A percentile compares a stretch with the other conserved stretches of the same genome.
phyloP scores from a whole-genome alignment of 2,113 vertebrate genomes.

The Aspiorhynchus laticeps region DNA sequence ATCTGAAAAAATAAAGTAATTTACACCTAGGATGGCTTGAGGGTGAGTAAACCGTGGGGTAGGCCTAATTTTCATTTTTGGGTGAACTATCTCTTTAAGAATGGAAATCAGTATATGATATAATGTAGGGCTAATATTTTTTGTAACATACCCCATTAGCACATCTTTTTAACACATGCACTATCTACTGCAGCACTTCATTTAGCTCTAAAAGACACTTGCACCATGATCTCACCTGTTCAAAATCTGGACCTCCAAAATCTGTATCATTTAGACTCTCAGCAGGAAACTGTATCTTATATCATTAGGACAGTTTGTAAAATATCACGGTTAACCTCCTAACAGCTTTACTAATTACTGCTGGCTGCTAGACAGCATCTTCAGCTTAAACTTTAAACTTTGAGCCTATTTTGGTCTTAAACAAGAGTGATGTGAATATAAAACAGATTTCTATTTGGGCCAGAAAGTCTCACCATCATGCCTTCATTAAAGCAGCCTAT shows the following conservation, averaged over 20 bases:
- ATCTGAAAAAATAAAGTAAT: too few relatives aligned
- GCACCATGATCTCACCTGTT: background rate
- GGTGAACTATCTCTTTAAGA: too few relatives aligned
- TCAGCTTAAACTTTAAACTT: conserved; percentile 47
- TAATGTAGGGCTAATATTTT: background rate
- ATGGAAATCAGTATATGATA: too few relatives aligned
- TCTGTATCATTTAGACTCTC: background rate
- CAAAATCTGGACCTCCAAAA: background rate
- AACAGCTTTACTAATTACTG: conserved; percentile 1
- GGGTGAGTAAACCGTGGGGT: too few relatives aligned
- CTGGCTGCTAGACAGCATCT: conserved; percentile 13
- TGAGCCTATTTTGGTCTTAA: conserved; percentile 23
- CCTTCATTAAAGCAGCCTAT: background rate
- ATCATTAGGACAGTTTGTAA: conserved; percentile 4
- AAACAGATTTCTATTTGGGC: background rate
- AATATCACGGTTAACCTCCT: background rate
- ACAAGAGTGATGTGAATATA: background rate
- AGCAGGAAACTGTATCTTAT: background rate
- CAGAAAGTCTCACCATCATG: conserved; percentile 27
- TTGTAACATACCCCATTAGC: background rate
- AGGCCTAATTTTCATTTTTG: too few relatives aligned
- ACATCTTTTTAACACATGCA: too few relatives aligned
- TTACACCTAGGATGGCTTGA: too few relatives aligned
- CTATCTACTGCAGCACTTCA: too few relatives aligned
- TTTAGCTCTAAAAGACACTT: too few relatives aligned